phyloP scores from a whole-genome alignment of 37 sponge, comb jelly and placozoan species.

The Aplysina aerophoba region DNA sequence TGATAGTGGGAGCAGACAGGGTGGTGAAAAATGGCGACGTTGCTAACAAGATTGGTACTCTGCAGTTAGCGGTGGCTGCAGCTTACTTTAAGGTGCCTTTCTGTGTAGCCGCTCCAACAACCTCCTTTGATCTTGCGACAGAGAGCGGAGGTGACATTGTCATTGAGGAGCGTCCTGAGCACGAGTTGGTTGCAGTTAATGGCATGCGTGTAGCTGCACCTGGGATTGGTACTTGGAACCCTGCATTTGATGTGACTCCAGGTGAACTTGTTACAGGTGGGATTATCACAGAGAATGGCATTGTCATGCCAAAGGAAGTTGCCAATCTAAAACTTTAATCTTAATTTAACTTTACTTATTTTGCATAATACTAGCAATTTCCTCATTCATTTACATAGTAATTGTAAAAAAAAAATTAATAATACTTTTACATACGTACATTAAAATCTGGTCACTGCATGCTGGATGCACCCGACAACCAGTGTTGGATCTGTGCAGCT shows the following conservation, averaged over 20 bases:
- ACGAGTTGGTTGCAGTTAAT: slow-evolving; percentile 59
- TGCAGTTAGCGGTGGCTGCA: slow-evolving; percentile 75
- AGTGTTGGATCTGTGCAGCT: too few species aligned
- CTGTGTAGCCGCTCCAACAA: slow-evolving; percentile 74
- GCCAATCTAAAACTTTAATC: neutral
- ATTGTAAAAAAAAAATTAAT: too few species aligned
- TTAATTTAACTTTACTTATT: too few species aligned
- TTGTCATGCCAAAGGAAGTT: slow-evolving; percentile 48
- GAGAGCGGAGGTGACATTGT: slow-evolving; percentile 55
- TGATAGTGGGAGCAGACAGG: slow-evolving; percentile 84
- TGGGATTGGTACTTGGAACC: slow-evolving; percentile 79
- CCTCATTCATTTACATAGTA: too few species aligned
- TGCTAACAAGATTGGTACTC: slow-evolving; percentile 90
- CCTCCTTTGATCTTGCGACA: slow-evolving; percentile 59
- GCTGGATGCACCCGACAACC: too few species aligned
- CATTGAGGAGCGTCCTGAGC: slow-evolving; percentile 72
- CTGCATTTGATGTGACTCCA: slow-evolving; percentile 90
- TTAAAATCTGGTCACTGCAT: too few species aligned
- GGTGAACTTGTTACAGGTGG: slow-evolving; percentile 80
- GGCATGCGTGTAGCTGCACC: slow-evolving; percentile 74
- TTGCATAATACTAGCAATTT: too few species aligned
- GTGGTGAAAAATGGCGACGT: slow-evolving; percentile 81
- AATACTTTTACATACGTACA: too few species aligned
- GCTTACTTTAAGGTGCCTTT: slow-evolving; percentile 68
- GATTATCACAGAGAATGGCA: slow-evolving; percentile 77